Conservation (phyloP, 2,797 vertebrate species). For the Chaunax sp. region DNA sequence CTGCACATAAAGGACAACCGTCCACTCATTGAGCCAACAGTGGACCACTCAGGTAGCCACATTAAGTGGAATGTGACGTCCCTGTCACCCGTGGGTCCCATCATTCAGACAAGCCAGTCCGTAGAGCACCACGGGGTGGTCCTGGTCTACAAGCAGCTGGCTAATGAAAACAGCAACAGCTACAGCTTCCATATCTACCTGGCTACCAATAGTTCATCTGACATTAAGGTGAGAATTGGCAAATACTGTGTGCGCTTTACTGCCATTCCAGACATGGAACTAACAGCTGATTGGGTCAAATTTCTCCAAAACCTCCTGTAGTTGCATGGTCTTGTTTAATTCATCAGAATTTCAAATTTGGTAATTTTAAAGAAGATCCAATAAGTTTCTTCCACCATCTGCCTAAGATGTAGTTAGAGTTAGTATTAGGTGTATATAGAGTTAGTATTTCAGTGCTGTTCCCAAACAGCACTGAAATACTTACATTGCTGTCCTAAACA, state of each 20-base stretch:
- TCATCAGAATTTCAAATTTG: too few relatives aligned
- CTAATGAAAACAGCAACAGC: constrained; percentile 57
- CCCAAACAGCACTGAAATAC: too few relatives aligned
- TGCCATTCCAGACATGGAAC: neutral
- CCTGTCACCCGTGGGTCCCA: constrained; percentile 88
- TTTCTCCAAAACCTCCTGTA: constrained; percentile 10
- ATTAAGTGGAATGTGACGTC: constrained; percentile 90
- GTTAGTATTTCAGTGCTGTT: too few relatives aligned
- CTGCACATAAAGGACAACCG: constrained; percentile 84
- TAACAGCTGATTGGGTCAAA: neutral
- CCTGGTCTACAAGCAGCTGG: constrained; percentile 87
- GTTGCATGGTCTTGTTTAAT: constrained; percentile 43
- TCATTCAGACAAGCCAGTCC: constrained; percentile 77
- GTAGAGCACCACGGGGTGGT: constrained; percentile 87
- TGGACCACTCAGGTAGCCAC: constrained; percentile 85
- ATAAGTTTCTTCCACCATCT: too few relatives aligned
- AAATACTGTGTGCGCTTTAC: too few relatives aligned
- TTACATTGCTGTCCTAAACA: too few relatives aligned
- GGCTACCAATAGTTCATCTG: constrained; percentile 88
- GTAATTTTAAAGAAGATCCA: too few relatives aligned
- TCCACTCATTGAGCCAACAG: constrained; percentile 82
- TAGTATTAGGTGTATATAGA: too few relatives aligned
- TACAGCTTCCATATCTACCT: constrained; percentile 89
- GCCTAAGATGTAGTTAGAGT: too few relatives aligned
- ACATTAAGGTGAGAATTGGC: constrained; percentile 83